phyloP scores from a whole-genome alignment of 2,113 vertebrate genomes.

The Acanthochromis polyacanthus region DNA sequence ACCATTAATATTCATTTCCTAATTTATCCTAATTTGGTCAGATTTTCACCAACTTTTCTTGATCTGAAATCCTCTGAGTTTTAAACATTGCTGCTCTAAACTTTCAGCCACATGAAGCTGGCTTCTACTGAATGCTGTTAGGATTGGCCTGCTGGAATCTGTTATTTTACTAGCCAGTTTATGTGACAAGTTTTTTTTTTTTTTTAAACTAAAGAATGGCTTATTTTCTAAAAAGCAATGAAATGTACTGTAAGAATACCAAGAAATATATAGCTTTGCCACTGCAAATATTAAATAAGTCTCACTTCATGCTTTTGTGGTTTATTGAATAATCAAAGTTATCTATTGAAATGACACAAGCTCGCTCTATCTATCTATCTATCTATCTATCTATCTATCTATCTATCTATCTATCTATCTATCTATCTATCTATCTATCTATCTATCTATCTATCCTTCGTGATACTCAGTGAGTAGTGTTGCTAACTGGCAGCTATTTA shows the following conservation, averaged over 20 bases:
- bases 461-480: no score
- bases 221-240: conserved; percentile 19
- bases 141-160: conserved; percentile 29
- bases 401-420: no score
- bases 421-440: no score
- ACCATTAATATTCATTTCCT: conserved; percentile 15
- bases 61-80: not conserved
- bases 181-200: conserved; percentile 10
- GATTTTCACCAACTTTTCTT: not conserved
- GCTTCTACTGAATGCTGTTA: conserved; percentile 3
- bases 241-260: conserved; percentile 46
- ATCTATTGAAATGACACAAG: not conserved
- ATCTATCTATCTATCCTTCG: no score
- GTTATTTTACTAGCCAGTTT: conserved; percentile 4
- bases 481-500: no score
- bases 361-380: no score
- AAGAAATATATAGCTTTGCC: conserved; percentile 26
- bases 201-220: not conserved
- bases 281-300: conserved; percentile 42
- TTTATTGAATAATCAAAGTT: not conserved
- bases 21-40: conserved; percentile 12
- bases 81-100: conserved; percentile 22
- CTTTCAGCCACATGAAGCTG: not conserved
- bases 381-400: no score
- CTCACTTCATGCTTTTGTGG: conserved; percentile 7